Conservation (phyloP, 2,797 vertebrate genomes). For the Propithecus perrieri region DNA sequence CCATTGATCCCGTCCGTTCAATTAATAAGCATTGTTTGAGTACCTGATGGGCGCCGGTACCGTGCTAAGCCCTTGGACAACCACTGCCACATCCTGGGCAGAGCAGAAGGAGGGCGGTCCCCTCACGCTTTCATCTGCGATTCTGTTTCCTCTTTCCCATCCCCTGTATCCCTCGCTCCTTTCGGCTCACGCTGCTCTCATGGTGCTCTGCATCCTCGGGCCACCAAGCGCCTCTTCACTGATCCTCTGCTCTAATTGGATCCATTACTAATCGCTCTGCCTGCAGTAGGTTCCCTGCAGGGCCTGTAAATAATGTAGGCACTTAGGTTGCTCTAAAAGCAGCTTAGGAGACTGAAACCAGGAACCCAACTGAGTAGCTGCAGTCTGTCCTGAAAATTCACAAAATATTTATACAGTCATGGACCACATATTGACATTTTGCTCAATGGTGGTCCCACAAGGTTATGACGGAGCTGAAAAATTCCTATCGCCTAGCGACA, state of each 20-base stretch:
- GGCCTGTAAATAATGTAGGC: conserved; percentile 45
- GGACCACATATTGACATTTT: neutral
- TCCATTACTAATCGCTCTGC: conserved; percentile 43
- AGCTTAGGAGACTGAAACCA: conserved; percentile 5
- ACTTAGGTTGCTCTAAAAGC: conserved; percentile 36
- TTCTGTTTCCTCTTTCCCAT: neutral
- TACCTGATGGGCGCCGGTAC: neutral
- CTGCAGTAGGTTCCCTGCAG: conserved; percentile 4
- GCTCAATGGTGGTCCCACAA: neutral
- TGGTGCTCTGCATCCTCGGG: neutral
- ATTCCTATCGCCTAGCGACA: neutral
- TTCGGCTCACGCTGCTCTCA: neutral
- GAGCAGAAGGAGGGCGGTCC: neutral
- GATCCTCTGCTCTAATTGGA: conserved; percentile 51
- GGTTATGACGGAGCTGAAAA: neutral
- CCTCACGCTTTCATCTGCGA: neutral
- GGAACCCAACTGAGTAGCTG: neutral
- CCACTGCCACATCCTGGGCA: fast-evolving
- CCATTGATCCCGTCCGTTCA: neutral
- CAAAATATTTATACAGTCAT: neutral
- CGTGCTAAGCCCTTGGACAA: neutral
- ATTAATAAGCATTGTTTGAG: neutral
- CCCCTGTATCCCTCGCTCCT: neutral
- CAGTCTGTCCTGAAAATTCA: neutral
- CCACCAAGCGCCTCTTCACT: neutral